Base-by-base conservation (phyloP, 2,888 invertebrate genomes). In the Strigamia crassipes region DNA sequence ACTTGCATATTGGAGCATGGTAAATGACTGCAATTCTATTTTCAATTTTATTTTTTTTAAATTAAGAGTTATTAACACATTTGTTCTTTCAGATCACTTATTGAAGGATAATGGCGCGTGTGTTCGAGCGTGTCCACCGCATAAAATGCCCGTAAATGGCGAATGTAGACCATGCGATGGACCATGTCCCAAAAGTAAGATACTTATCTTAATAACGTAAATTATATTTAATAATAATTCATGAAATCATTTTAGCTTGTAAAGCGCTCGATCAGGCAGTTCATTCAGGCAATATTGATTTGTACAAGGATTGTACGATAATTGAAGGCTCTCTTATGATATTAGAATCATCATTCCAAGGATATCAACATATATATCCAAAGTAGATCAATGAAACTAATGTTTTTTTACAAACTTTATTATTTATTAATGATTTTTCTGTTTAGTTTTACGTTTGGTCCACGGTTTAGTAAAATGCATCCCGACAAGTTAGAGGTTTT, bases 91-190 rank as follows among this genome's bases (percentile, higher is more conserved):
- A 34, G 96, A 95, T 85, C 97, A 97, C 89, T 90, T 97, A 84
- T 88, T 97, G 77, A 94, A 96, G 88, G 97, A 97, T 87, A 94
- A 93, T 86, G 96, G 96, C 12, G 97, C 96, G 2, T 98, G 98
- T 88, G 97, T 98, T 0, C 91, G 96, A 86, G 93, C 93, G 81
- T 98, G 97, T 87, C 96, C 97, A 0, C 92, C 92, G 13, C 94
- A 93, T 87, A 96, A 95, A 89, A 96, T 94, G 86, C 94, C 95
- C 34, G 92, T 93, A 80, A 93, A 94, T 84, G 95, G 95, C 21
- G 96, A 96, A 87, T 97, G 97, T 86, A 95, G 96, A 18, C 93
- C 94, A 0, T 98, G 98, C 87, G 94, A 96, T 86, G 97, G 97
- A 0, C 95, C 96, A 0, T 98, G 98, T 86, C 97, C 97, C 0